A percentile compares a stretch with the other conserved stretches of the same genome.
phyloP scores from a whole-genome alignment of 2,888 invertebrate genomes.

The Tetramorium bicarinatum region DNA sequence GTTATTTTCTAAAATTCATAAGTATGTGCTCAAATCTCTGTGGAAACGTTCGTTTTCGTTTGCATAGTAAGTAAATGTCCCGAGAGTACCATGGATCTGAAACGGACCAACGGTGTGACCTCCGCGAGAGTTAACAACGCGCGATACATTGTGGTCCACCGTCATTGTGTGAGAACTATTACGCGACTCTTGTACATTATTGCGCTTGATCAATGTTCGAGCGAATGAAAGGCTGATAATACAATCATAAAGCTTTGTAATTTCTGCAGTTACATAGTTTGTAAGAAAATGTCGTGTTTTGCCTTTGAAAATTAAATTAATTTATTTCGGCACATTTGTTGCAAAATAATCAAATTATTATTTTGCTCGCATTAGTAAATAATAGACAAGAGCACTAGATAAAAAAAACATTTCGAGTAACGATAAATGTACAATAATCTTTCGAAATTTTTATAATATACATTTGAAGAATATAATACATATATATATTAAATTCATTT shows the following conservation, averaged over 20 bases:
- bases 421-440: not conserved
- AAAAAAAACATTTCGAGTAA: not conserved
- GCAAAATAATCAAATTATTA: not conserved
- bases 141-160: conserved; percentile 52
- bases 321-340: not conserved
- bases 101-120: conserved; percentile 52
- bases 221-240: conserved; percentile 8
- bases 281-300: not conserved
- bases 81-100: conserved; percentile 61
- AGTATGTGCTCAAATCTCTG: conserved; percentile 42
- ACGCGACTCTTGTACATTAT: conserved; percentile 51
- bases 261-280: not conserved
- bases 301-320: too few relatives aligned
- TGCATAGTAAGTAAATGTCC: conserved; percentile 63
- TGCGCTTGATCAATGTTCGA: conserved; percentile 43
- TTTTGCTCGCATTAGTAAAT: not conserved
- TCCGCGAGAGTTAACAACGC: conserved; percentile 64
- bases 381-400: not conserved
- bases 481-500: not conserved
- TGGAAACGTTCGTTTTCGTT: conserved; percentile 60
- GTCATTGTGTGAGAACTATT: conserved; percentile 40
- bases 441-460: not conserved
- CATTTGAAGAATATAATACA: not conserved
- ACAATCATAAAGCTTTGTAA: conserved; percentile 6
- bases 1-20: conserved; percentile 26